Base-by-base conservation (phyloP, 2,797 vertebrate genomes). In the Sebastes jordani region DNA sequence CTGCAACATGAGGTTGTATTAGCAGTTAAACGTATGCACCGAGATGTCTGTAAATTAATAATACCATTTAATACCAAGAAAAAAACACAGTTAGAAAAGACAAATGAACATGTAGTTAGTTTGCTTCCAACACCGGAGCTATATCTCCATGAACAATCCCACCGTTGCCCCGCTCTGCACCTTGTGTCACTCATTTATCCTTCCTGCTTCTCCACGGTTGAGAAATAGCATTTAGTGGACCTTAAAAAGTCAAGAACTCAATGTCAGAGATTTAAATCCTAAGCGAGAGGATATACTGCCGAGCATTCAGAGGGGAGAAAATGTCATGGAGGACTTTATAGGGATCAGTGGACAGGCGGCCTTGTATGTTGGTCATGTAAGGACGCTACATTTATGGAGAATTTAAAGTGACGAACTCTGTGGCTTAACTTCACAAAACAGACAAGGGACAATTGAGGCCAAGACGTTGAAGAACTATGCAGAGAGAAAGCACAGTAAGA, bases 391-490 rank as follows among this genome's bases (percentile, higher is more conserved):
- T 80, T 83, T 75, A 68, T 60, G 38, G 27, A 65, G 65, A 87
- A 78, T 85, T 49, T 81, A 72, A 89, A 91, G 75, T 74, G 68
- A 78, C 84, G 67, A 87, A 88, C 58, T 86, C 29, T 70, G 30
- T 60, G 56, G 61, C 71, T 81, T 86, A 78, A 91, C 70, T 80
- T 86, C 29, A 65, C 74, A 67, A 88, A 85, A 84, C 66, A 86
- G 62, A 83, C 66, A 29, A 32, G 65, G 54, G 58, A 86, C 61
- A 81, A 83, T 55, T 69, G 58, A 87, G 69, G 66, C 61, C 38
- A 46, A 82, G 75, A 71, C 23, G 68, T 22, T 58, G 58, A 78
- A 66, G 34, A 76, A 70, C 32, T 25, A 59, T 78, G 61, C 80
- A 80, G 23, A 69, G 23, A 69, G 74, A 73, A 71, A 38, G 46